Base-by-base conservation (phyloP, 2,888 invertebrate species). In the Pinctada fucata region DNA sequence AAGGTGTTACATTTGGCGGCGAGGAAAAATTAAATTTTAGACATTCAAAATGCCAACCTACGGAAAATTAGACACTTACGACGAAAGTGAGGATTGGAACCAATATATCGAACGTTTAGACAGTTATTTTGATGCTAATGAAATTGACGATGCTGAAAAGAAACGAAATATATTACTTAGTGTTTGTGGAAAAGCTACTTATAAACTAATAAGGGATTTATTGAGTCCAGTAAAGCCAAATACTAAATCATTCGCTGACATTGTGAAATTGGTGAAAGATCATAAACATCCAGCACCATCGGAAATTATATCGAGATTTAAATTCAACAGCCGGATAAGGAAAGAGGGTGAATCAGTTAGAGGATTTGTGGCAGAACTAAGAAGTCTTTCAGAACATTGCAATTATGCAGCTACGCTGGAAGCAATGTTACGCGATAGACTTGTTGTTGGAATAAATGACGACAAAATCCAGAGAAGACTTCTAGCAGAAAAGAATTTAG, bases 321-420 rank as follows among this genome's bases (percentile, higher is more conserved):
- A 76, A 69, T 84, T 84, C 49, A 47, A 79, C 52, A 78, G 49
- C 49, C 48, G 79, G 5, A 63, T 51, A 51, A 45, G 77, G 50
- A 48, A 72, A 13, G 16, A 5, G 2, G 77, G 76, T 8, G 80
- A 83, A 63, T 76, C 76, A 48, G 72, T 82, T 8, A 31, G 78
- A 10, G 52, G 72, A 10, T 82, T 63, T 72, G 75, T 79, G 13
- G 81, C 82, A 0, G 68, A 78, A 49, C 66, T 81, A 51, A 72
- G 79, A 63, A 72, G 77, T 31, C 31, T 82, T 16, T 70, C 82
- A 48, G 76, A 78, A 65, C 72, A 84, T 70, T 82, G 82, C 70
- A 74, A 84, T 64, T 82, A 77, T 75, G 68, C 65, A 16, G 76
- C n/a, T 13, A 81, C 76, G 2, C 52, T 84, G 8, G 72, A 80